A percentile compares a stretch with the other conserved stretches of the same genome.
Evolutionary conservation across 2,797 vertebrate species (phyloP).

Genomic region (Enteromius fasciolatus): DNA sequence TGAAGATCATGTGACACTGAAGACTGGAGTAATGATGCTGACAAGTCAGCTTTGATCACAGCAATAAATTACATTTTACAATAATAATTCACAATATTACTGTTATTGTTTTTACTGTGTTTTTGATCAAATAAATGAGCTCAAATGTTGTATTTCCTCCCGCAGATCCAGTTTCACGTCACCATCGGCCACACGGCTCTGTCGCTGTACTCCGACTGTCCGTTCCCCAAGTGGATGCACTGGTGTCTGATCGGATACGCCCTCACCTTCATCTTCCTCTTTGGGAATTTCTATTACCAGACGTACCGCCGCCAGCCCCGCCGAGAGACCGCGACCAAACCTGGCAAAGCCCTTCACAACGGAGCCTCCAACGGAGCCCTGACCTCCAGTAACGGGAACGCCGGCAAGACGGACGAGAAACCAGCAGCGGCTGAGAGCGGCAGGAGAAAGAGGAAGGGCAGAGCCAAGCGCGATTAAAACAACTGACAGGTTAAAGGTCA

Average conservation of each 20-base stretch:
- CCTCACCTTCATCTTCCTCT: slow-evolving; percentile 94
- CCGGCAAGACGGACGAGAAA: slow-evolving; percentile 83
- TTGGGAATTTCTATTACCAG: slow-evolving; percentile 98
- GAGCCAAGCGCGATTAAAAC: slow-evolving; percentile 92
- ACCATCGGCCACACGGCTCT: slow-evolving; percentile 96
- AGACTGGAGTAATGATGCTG: slow-evolving; percentile 1
- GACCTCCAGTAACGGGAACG: slow-evolving; percentile 75
- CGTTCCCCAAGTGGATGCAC: slow-evolving; percentile 99
- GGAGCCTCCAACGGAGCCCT: slow-evolving; percentile 86
- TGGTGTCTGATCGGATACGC: slow-evolving; percentile 97
- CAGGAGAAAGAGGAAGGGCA: slow-evolving; percentile 91
- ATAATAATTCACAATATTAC: too few relatives aligned
- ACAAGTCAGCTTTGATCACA: too few relatives aligned
- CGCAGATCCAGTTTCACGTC: slow-evolving; percentile 95
- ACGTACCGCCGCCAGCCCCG: slow-evolving; percentile 90
- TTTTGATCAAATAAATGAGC: neutral
- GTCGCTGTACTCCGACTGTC: slow-evolving; percentile 96
- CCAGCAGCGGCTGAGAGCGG: slow-evolving; percentile 82
- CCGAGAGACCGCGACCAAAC: slow-evolving; percentile 77
- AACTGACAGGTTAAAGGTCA: slow-evolving; percentile 12
- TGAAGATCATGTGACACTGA: neutral
- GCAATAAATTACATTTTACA: too few relatives aligned
- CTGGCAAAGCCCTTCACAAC: slow-evolving; percentile 82
- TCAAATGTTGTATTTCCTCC: slow-evolving; percentile 29
- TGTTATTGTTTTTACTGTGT: neutral